Base-by-base conservation (phyloP, 2,888 invertebrate genomes). In the Itoplectis maculator region DNA sequence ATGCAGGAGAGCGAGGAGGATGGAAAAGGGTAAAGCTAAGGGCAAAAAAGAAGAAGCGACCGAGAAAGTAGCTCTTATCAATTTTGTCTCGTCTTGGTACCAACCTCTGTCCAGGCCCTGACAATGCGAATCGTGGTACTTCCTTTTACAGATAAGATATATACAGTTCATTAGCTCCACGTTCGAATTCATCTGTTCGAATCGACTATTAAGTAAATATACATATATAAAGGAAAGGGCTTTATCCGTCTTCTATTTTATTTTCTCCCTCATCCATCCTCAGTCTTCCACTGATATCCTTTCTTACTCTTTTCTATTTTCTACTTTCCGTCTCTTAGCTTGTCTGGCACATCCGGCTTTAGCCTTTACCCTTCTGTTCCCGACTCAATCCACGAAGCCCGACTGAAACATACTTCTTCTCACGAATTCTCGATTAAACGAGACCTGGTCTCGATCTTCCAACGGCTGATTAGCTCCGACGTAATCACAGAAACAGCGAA, bases 391-490 rank as follows among this genome's bases (percentile, higher is more conserved):
- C 56, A 35, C 35, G 35, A 5, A 29, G 0, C 1, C 5, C 29
- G 54, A n/a, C 9, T 35, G 73, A 77, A 79, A 76, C 79, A 76
- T 73, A 9, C 63, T 69, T 37, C 45, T 76, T 59, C 49, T 47
- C 72, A 72, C 54, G 79, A 51, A 79, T 56, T 23, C 68, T 47
- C 72, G 76, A 82, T 82, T 79, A 79, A 82, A 79, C 79, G 59
- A 65, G 42, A 74, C 49, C 72, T 61, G 59, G 59, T 42, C 70
- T 72, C 76, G 63, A 56, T 79, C 79, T 68, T 66, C 78, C 86
- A 84, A 86, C 81, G 86, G 83, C 77, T 88, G 88, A 89, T 89
- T 88, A 87, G 81, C 82, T 73, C 51, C 51, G 47, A 80, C 73
- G 86, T 87, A 88, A 87, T 88, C 86, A 82, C 81, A 73, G 81